A percentile compares a stretch with the other conserved stretches of the same genome.
Evolutionary conservation across 2,113 vertebrate species (phyloP).

Genomic region (Ophthalmotilapia sp.): DNA sequence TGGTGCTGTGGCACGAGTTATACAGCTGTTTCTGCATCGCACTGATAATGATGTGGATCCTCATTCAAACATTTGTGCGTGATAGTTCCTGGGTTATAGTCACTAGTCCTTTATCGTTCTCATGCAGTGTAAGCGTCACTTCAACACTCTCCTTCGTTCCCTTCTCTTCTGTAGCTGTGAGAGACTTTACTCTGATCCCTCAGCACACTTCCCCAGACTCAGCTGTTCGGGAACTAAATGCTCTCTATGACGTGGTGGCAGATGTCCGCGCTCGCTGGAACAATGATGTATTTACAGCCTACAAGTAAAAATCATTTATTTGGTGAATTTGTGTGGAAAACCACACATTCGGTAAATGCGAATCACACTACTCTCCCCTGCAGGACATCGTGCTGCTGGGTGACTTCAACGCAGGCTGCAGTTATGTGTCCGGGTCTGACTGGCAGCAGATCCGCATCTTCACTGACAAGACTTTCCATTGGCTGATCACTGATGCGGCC

Average conservation of each 20-base stretch:
- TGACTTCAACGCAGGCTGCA: constrained; percentile 86
- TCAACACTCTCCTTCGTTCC: not conserved
- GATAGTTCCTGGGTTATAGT: rapidly evolving
- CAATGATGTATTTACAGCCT: constrained; percentile 65
- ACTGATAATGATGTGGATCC: not conserved
- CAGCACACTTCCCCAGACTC: constrained; percentile 79
- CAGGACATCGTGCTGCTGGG: constrained; percentile 89
- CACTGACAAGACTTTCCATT: constrained; percentile 79
- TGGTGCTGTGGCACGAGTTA: rapidly evolving
- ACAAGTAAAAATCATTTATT: not conserved
- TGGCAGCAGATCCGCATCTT: constrained; percentile 80
- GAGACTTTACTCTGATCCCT: constrained; percentile 75
- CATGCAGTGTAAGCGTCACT: not conserved
- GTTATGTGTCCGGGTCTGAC: constrained; percentile 67
- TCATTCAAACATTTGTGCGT: not conserved
- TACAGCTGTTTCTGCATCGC: not conserved
- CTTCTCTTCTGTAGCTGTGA: constrained; percentile 14
- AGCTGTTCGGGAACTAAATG: constrained; percentile 74
- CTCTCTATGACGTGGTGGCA: constrained; percentile 78
- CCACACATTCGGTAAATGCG: rapidly evolving
- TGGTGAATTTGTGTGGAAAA: not conserved
- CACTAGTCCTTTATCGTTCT: not conserved
- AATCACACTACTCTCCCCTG: not conserved
- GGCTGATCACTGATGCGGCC: constrained; percentile 74
- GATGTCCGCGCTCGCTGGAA: constrained; percentile 75